phyloP scores from a whole-genome alignment of 2,797 vertebrate species.

The Myripristis murdjan region DNA sequence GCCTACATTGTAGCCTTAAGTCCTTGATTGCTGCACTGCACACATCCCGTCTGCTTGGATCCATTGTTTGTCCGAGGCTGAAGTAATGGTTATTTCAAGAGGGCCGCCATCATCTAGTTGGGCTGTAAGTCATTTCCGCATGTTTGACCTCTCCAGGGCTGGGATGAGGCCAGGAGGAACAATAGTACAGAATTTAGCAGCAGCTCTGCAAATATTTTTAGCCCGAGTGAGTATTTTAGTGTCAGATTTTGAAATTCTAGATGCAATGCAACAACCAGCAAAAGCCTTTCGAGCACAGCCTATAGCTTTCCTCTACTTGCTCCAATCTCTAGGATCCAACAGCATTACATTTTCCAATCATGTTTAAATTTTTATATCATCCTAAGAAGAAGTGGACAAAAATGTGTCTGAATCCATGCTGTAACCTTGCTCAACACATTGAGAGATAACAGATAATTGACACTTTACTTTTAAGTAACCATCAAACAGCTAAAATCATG shows the following conservation, averaged over 20 bases:
- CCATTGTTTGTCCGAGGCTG: slow-evolving; percentile 60
- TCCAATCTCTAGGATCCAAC: not conserved
- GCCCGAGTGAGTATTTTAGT: not conserved
- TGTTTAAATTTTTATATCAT: too few species aligned
- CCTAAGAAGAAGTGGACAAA: too few species aligned
- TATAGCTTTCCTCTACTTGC: slow-evolving; percentile 33
- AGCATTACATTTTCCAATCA: too few species aligned
- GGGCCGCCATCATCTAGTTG: slow-evolving; percentile 55
- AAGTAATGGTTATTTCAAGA: slow-evolving; percentile 74
- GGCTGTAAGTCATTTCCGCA: slow-evolving; percentile 59
- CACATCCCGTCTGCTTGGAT: slow-evolving; percentile 32
- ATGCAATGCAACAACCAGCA: slow-evolving; percentile 1
- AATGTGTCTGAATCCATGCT: not conserved
- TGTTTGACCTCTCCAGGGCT: slow-evolving; percentile 37
- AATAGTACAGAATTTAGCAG: slow-evolving; percentile 54
- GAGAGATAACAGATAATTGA: slow-evolving; percentile 26
- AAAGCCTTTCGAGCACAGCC: slow-evolving; percentile 21
- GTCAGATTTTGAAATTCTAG: slow-evolving; percentile 44
- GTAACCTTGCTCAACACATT: slow-evolving; percentile 25
- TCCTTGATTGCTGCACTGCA: slow-evolving; percentile 35
- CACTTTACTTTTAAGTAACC: slow-evolving; percentile 15
- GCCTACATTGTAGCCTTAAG: slow-evolving; percentile 47
- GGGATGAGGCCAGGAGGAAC: slow-evolving; percentile 54
- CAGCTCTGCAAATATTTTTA: slow-evolving; percentile 4
- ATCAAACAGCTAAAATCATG: slow-evolving; percentile 36